Base-by-base conservation (phyloP, 2,888 invertebrate species). In the Patella ulyssiponensis region DNA sequence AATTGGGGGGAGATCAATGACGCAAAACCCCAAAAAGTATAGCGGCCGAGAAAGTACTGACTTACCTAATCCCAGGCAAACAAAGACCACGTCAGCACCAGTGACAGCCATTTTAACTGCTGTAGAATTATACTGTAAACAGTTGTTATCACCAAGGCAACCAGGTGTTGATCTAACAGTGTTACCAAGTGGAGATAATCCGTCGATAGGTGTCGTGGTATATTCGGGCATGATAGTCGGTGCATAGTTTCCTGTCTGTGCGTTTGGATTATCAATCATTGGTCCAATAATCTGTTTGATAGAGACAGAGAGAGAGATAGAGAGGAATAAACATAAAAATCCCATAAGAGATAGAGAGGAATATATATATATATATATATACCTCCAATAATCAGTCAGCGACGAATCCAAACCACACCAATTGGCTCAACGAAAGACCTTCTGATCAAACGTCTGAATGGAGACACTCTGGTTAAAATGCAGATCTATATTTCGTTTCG, bases 61-160 rank as follows among this genome's bases (percentile, higher is more conserved):
- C 79, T 69, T 72, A 87, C 87, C 87, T 79, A 86, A 86, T 33
- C 90, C 90, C 12, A 90, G 85, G 80, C 88, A 89, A 27, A 90
- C 86, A 73, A 89, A 78, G 14, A 88, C 82, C 3, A 87, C 73
- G 52, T 88, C 82, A 15, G 87, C 79, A 12, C 80, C 83, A 3
- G 64, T 69, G 4, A 87, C 84, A 11, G 87, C 87, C 23, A 69
- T 69, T 72, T 80, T 81, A 5, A 89, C 75, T 23, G 81, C 80
- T 5, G 75, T 53, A 1, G 73, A 12, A 9, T 85, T 78, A 80
- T 89, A 90, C n/a, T 82, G 74, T 2, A 14, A 71, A 78, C 89
- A 90, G 23, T 64, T 77, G 12, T 82, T 85, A 74, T 85, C 85
- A 20, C 64, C 64, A 17, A 69, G 70, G 73, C 89, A 90, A 17